Evolutionary conservation across 2,888 invertebrate species (phyloP).

Genomic region (Girardia tigrina): DNA sequence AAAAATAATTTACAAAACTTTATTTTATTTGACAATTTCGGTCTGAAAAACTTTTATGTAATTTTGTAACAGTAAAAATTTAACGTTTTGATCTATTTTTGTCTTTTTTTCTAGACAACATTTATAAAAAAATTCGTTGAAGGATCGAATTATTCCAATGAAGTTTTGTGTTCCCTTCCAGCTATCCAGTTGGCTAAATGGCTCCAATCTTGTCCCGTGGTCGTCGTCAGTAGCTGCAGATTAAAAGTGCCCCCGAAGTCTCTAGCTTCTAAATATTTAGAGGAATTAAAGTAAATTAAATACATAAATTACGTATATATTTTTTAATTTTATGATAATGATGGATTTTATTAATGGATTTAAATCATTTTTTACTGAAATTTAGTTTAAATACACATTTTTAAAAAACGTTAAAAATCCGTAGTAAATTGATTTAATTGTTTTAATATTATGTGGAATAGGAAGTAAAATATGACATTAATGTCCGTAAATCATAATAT

Average conservation of each 20-base stretch:
- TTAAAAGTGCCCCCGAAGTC: not conserved
- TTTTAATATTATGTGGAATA: too few relatives aligned
- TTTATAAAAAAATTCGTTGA: not conserved
- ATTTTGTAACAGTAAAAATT: not conserved
- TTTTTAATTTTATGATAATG: too few relatives aligned
- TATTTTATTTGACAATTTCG: not conserved
- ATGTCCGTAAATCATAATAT: too few relatives aligned
- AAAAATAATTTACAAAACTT: too few relatives aligned
- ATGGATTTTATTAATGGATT: too few relatives aligned
- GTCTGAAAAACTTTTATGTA: not conserved
- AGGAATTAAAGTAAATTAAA: not conserved
- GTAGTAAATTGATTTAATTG: too few relatives aligned
- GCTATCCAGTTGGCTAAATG: not conserved
- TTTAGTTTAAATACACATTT: too few relatives aligned
- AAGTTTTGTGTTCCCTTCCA: not conserved
- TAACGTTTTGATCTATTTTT: too few relatives aligned
- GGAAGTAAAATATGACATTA: too few relatives aligned
- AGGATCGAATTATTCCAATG: not conserved
- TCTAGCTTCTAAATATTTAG: not conserved
- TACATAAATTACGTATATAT: too few relatives aligned
- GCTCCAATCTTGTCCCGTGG: not conserved
- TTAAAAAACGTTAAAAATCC: too few relatives aligned
- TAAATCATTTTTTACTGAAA: too few relatives aligned
- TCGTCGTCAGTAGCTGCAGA: not conserved
- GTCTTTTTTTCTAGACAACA: not conserved